These are phyloP conservation scores for Numenius phaeopus DNA, from an alignment of 2,797 vertebrate genomes.

Conservation along the genomic window DNA sequence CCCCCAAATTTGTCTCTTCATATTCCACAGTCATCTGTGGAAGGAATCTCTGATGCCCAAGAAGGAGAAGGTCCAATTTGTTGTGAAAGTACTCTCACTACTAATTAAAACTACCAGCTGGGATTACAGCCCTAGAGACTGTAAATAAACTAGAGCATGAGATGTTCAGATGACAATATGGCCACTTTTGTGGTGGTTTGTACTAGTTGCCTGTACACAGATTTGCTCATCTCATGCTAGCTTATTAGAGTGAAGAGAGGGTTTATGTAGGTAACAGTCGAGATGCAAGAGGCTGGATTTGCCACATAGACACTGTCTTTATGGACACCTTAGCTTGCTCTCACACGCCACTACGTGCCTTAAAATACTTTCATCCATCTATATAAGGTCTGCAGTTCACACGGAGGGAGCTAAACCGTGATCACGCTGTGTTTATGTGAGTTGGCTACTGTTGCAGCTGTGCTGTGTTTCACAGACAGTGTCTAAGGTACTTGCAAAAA, in stretches of 20 bases:
- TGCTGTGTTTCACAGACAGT: neutral
- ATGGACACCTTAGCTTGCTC: too few species aligned
- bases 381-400: too few species aligned
- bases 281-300: neutral
- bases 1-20: conserved; percentile 30
- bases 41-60: conserved; percentile 32
- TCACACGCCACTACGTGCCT: too few species aligned
- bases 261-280: neutral
- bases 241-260: neutral
- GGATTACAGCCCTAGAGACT: conserved; percentile 37
- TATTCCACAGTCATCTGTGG: conserved; percentile 40
- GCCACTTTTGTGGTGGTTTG: neutral
- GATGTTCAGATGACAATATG: conserved; percentile 46
- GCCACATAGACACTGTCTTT: neutral
- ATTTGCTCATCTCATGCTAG: conserved; percentile 24
- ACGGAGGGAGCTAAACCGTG: too few species aligned
- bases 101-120: conserved; percentile 58
- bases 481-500: neutral
- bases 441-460: too few species aligned
- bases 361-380: too few species aligned
- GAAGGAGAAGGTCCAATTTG: conserved; percentile 49
- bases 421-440: too few species aligned
- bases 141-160: conserved; percentile 44
- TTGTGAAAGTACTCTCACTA: conserved; percentile 41
- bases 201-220: neutral